Base-by-base conservation (phyloP, 2,113 vertebrate species). In the Hipposideros armiger region DNA sequence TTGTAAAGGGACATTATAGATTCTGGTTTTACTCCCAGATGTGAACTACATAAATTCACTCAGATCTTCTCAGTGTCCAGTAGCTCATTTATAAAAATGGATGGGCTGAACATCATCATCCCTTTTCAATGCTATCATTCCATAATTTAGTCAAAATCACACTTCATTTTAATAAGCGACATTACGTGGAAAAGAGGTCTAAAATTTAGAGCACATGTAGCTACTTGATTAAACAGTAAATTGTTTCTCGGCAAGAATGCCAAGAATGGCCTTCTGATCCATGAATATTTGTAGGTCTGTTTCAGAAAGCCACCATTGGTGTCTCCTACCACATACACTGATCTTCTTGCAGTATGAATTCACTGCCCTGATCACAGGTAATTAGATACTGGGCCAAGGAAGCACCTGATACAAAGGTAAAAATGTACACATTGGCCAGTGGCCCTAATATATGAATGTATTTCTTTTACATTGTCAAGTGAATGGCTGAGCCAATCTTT, bases 191-290 rank as follows among this genome's bases (percentile, higher is more conserved):
- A 94, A 30, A 84, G 52, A 69, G 24, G 64, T 67, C 32, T 72
- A 4, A 77, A 60, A 70, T 45, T 47, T 45, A 42, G 13, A 87
- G 40, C 14, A 11, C 42, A 52, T n/a, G 52, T 0, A 62, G 40
- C 28, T 24, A 42, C 47, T 66, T 45, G 66, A 28, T 19, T 78
- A 40, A 69, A 17, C 24, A 50, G 58, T 87, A 42, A 74, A 32
- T 36, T 82, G 20, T 56, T 82, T 95, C 82, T 70, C 91, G 77
- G 77, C n/a, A 73, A 82, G 77, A 56, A 66, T 47, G 67, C 26
- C 50, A 45, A 69, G 60, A 52, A 85, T n/a, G 16, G 32, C 17
- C 13, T 20, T 11, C 11, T n/a, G 64, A n/a, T 7, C 16, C 22
- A 17, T n/a, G 28, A 67, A 40, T 52, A 54, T 36, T 30, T 26